A percentile compares a stretch with the other conserved stretches of the same genome.
Evolutionary conservation across 2,797 vertebrate species (phyloP).

Genomic region (Staurois parvus): DNA sequence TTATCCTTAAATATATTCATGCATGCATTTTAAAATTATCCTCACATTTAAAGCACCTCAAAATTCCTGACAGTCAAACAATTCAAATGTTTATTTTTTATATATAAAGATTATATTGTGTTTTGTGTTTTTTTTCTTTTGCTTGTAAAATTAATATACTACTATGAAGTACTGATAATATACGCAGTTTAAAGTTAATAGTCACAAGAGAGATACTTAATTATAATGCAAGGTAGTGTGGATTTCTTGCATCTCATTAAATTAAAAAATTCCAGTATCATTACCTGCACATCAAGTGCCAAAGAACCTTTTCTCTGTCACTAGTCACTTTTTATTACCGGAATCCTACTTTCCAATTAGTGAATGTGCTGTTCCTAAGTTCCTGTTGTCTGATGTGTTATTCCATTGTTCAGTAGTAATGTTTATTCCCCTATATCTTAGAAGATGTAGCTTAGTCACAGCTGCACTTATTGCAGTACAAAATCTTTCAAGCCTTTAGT

Average conservation of each 20-base stretch:
- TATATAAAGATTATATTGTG: too few species aligned
- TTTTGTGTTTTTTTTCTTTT: too few species aligned
- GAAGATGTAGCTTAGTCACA: constrained; percentile 1
- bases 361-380: not conserved
- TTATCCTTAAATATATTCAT: too few species aligned
- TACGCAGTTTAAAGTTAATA: not conserved
- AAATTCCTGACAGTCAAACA: too few species aligned
- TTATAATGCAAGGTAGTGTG: constrained; percentile 34
- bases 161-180: not conserved
- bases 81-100: too few species aligned
- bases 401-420: not conserved
- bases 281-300: not conserved
- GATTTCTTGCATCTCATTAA: constrained; percentile 4
- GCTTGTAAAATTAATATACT: too few species aligned
- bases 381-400: constrained; percentile 1
- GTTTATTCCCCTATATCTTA: constrained; percentile 18
- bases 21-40: too few species aligned
- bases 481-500: not conserved
- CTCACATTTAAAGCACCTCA: too few species aligned
- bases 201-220: not conserved
- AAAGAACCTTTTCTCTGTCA: constrained; percentile 23
- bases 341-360: constrained; percentile 29
- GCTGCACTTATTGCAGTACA: constrained; percentile 11
- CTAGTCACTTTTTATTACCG: constrained; percentile 34
- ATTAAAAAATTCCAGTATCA: constrained; percentile 11